These are phyloP conservation scores for Cotesia vestalis DNA, from an alignment of 1,140 invertebrate species.

Conservation along the genomic window DNA sequence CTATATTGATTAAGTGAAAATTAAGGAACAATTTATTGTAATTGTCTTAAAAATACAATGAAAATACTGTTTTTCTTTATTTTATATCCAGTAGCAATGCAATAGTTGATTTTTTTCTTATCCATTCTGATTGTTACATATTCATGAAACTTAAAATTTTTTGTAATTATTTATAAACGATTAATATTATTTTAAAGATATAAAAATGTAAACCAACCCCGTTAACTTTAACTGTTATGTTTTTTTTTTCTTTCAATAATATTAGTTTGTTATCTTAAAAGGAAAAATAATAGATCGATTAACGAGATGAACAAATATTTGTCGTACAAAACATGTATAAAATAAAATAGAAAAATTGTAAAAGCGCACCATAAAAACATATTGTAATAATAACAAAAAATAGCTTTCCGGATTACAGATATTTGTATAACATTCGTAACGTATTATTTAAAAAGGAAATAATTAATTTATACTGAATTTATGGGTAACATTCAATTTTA, in stretches of 20 bases:
- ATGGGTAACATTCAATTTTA: constrained; percentile 63
- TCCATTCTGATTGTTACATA: constrained; percentile 31
- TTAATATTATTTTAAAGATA: background rate
- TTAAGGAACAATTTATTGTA: background rate
- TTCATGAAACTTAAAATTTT: constrained; percentile 28
- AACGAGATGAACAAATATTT: constrained; percentile 18
- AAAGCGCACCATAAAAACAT: constrained; percentile 38
- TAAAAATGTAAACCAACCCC: constrained; percentile 3
- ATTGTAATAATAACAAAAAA: background rate
- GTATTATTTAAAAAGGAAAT: constrained; percentile 49
- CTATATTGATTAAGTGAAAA: constrained; percentile 16
- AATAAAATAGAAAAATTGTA: constrained; percentile 19
- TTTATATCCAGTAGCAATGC: background rate
- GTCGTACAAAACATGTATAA: constrained; percentile 21
- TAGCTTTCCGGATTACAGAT: background rate
- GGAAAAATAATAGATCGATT: background rate
- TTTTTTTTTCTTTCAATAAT: background rate
- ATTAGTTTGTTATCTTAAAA: background rate
- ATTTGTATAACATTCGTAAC: constrained; percentile 29
- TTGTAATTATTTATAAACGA: background rate
- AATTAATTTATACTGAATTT: constrained; percentile 62
- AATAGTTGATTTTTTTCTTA: constrained; percentile 28
- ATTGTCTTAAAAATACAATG: background rate
- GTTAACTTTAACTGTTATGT: background rate
- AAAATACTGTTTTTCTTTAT: background rate